Base-by-base conservation (phyloP, 1,140 invertebrate genomes). In the Metaphire vulgaris region DNA sequence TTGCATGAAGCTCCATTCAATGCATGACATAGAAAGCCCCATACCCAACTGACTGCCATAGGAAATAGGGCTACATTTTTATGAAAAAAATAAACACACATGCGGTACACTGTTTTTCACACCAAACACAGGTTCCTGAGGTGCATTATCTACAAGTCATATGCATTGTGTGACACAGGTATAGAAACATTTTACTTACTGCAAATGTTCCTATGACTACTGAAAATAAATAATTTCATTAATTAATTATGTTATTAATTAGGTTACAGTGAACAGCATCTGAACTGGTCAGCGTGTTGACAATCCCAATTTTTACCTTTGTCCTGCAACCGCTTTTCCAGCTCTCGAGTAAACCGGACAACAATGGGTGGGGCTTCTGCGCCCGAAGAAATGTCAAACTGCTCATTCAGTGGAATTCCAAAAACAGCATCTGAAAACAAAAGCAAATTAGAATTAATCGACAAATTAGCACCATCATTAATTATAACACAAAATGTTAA, bases 341-440 rank as follows among this genome's bases (percentile, higher is more conserved):
- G 41, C 21, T 56, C 41, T 12, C 41, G 6, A 6, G 41, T 56
- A 56, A 56, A 56, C 6, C 41, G 41, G 6, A 56, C 21, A 21
- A 56, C 21, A 56, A 56, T 21, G 21, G 41, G 41, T 56, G 41
- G 41, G 21, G 41, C 41, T 56, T 6, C 6, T 56, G 41, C 21
- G 21, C 6, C 41, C 6, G 6, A 6, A 12, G 41, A 56, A 56
- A 56, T 21, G 21, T 21, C 21, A 21, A 56, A 56, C 21, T 56
- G 41, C 21, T 56, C 41, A 56, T 56, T 56, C 41, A 56, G 41
- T 56, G 41, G 41, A 56, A 56, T 56, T 56, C 41, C 41, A 56
- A 56, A 56, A 21, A 56, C 41, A 12, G 41, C 21, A 56, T 56
- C 41, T 56, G 41, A 56, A 56, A 56, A 21, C n/a, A n/a, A n/a